These are phyloP conservation scores for Amblyteles armatorius DNA, from an alignment of 2,888 invertebrate species.

Conservation along the genomic window DNA sequence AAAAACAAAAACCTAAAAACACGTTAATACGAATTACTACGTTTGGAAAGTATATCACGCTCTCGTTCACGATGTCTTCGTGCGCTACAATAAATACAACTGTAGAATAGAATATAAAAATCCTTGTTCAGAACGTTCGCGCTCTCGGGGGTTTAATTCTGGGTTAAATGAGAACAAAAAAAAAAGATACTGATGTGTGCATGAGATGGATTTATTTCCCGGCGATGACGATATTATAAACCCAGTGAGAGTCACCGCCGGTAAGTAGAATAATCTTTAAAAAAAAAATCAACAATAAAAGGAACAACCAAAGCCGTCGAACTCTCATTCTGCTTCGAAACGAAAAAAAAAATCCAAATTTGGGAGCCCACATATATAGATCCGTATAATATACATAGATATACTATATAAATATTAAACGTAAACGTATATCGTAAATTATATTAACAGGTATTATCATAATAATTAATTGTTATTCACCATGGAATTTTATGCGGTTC, in stretches of 20 bases:
- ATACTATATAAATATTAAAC: constrained; percentile 55
- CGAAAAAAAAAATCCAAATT: constrained; percentile 41
- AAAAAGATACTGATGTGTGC: constrained; percentile 15
- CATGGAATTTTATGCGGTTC: constrained; percentile 67
- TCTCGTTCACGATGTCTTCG: constrained; percentile 78
- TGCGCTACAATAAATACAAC: constrained; percentile 67
- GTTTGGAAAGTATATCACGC: constrained; percentile 70
- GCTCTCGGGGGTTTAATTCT: constrained; percentile 44
- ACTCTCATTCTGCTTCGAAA: constrained; percentile 59
- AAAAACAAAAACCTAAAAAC: constrained; percentile 39
- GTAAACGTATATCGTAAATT: constrained; percentile 67
- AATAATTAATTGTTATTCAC: constrained; percentile 66
- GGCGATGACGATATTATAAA: constrained; percentile 49
- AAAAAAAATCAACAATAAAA: constrained; percentile 18
- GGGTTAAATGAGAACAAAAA: constrained; percentile 4
- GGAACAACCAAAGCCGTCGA: constrained; percentile 54
- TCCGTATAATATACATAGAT: constrained; percentile 60
- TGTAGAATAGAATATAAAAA: constrained; percentile 45
- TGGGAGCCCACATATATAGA: constrained; percentile 58
- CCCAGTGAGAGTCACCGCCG: constrained; percentile 34
- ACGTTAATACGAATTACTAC: constrained; percentile 61
- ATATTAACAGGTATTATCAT: constrained; percentile 62
- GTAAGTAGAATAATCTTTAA: constrained; percentile 17
- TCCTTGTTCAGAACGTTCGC: constrained; percentile 55
- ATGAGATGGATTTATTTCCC: constrained; percentile 40